Base-by-base conservation (phyloP, 2,113 vertebrate genomes). In the Calyptommatus sinebrachiatus region DNA sequence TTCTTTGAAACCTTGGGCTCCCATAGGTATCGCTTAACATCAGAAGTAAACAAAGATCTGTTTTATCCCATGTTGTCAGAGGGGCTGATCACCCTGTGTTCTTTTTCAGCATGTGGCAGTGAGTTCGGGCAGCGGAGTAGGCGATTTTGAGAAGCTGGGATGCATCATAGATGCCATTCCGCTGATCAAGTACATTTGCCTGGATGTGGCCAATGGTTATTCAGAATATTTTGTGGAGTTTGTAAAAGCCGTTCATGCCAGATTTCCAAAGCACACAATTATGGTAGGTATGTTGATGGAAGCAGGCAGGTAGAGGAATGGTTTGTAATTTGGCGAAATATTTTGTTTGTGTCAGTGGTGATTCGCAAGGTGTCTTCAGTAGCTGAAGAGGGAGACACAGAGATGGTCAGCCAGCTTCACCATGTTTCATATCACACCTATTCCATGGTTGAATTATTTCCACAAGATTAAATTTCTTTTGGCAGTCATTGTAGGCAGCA, bases 201-300 rank as follows among this genome's bases (percentile, higher is more conserved):
- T 99, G 91, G 98, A 99, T 20, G 98, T 99, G 83, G 98, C 98
- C 92, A 99, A 99, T 0, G 98, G 98, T 48, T 99, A 99, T 87
- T 99, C 98, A 0, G 98, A 99, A 86, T 95, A 99, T 86, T 99
- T 99, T 91, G 98, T 99, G 91, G 97, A 99, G 90, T 98, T 97
- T 31, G 98, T 99, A 88, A 99, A 97, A 92, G 95, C 93, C 1
- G 98, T 99, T 81, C 96, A 96, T 79, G 93, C 88, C 72, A 96
- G 90, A 79, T 99, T 98, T 82, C 98, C 98, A 6, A 95, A 96
- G 85, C 98, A 99, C 87, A 99, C 98, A 80, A 99, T 99, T 82
- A 99, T 99, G 98, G 98, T 99, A 95, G 65, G 79, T 61, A 29
- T 70, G 41, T 31, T 26, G 66, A 81, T 20, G 35, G 35, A 62